Percentiles rank a stretch among this genome's conserved stretches.
These are phyloP conservation scores for Rhopalosiphum nymphaeae DNA, from an alignment of 2,888 invertebrate genomes.

Conservation along the genomic window DNA sequence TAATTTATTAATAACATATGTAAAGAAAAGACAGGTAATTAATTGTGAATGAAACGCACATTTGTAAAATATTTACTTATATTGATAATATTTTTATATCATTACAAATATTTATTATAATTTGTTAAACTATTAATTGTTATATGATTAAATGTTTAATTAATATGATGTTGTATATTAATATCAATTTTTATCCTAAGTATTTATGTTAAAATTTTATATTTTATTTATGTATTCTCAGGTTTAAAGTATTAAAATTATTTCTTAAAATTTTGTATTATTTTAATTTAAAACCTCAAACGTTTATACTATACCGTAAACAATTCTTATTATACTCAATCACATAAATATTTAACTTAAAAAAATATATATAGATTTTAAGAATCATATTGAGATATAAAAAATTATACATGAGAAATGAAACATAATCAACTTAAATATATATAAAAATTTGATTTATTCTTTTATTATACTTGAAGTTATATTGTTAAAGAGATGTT, in stretches of 20 bases:
- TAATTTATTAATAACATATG: not conserved
- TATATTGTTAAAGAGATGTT: no score
- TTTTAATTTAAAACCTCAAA: not conserved
- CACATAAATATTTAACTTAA: not conserved
- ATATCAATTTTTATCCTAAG: conserved; percentile 19
- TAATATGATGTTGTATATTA: conserved; percentile 25
- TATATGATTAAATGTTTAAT: conserved; percentile 59
- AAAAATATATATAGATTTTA: no score
- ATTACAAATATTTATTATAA: conserved; percentile 52
- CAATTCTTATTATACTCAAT: not conserved
- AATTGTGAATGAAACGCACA: conserved; percentile 1
- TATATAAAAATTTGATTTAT: no score
- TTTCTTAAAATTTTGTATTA: not conserved
- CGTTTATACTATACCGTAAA: not conserved
- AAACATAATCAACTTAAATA: no score
- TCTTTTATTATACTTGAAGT: no score
- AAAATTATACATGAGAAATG: no score
- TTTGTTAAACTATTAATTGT: conserved; percentile 58
- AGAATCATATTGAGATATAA: no score
- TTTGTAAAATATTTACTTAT: conserved; percentile 30
- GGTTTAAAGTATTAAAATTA: not conserved
- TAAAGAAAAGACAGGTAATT: conserved; percentile 39
- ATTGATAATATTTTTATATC: conserved; percentile 50
- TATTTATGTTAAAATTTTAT: conserved; percentile 13
- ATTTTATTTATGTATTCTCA: conserved; percentile 40